Conservation (phyloP, 2,797 vertebrate species). For the Melanotaenia boesemani region DNA sequence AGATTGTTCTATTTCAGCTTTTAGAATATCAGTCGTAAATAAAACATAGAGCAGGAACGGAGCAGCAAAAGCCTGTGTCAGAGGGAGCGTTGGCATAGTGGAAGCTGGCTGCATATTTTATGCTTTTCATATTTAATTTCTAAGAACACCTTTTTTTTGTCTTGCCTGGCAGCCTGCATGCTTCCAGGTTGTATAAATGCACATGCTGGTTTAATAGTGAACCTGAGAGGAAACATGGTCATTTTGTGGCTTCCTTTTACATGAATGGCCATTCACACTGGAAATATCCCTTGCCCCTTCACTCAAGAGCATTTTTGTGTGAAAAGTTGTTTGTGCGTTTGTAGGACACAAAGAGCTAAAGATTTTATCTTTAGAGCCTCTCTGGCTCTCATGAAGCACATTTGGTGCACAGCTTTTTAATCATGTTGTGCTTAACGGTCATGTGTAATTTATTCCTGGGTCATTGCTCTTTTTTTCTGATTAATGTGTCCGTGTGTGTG, state of each 20-base stretch:
- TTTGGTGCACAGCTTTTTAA: conserved; percentile 34
- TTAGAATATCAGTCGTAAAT: conserved; percentile 81
- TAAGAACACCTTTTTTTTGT: conserved; percentile 73
- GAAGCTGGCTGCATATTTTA: conserved; percentile 78
- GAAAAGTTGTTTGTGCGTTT: conserved; percentile 68
- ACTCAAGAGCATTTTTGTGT: conserved; percentile 65
- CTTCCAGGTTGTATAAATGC: conserved; percentile 52
- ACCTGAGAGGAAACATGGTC: conserved; percentile 62
- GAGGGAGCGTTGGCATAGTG: conserved; percentile 62
- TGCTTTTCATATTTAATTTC: conserved; percentile 82
- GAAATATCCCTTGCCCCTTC: conserved; percentile 53
- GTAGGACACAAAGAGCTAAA: conserved; percentile 38
- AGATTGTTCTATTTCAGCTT: conserved; percentile 83
- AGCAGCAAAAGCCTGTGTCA: conserved; percentile 69
- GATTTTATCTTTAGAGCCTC: conserved; percentile 40
- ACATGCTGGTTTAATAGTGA: conserved; percentile 47
- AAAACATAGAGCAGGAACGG: conserved; percentile 77
- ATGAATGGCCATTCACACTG: conserved; percentile 71
- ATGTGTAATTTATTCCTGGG: conserved; percentile 58
- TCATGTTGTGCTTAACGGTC: conserved; percentile 46
- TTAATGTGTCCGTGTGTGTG: conserved; percentile 31
- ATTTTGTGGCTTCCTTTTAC: conserved; percentile 77
- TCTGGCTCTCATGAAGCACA: conserved; percentile 17
- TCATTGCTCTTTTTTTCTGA: conserved; percentile 6
- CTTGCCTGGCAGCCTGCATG: conserved; percentile 36